A percentile compares a stretch with the other conserved stretches of the same genome.
These are phyloP conservation scores for Abrostola triplasia DNA, from an alignment of 2,888 invertebrate species.

Conservation along the genomic window DNA sequence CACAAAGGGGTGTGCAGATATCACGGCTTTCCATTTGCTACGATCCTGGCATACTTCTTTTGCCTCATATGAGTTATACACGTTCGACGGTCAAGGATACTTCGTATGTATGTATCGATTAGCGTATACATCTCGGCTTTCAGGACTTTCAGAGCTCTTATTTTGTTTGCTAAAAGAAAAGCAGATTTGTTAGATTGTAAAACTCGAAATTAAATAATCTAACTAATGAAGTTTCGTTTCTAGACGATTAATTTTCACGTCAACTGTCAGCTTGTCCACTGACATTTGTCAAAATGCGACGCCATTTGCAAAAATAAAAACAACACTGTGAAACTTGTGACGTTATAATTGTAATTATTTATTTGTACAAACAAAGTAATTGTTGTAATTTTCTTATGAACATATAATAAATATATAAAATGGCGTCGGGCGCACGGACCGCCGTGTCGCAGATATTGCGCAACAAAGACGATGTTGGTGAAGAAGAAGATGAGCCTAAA, in stretches of 20 bases:
- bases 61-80: too few relatives aligned
- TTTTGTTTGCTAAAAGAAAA: too few relatives aligned
- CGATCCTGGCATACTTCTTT: too few relatives aligned
- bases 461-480: slow-evolving; percentile 88
- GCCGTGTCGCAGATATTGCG: slow-evolving; percentile 93
- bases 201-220: too few relatives aligned
- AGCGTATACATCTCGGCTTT: too few relatives aligned
- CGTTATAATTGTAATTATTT: background rate
- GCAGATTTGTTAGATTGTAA: too few relatives aligned
- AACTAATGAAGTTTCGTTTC: too few relatives aligned
- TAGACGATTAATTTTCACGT: background rate
- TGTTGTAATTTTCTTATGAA: background rate
- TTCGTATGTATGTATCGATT: too few relatives aligned
- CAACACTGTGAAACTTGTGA: slow-evolving; percentile 6
- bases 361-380: background rate
- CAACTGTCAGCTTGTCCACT: slow-evolving; percentile 18
- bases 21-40: too few relatives aligned
- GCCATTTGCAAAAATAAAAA: slow-evolving; percentile 42
- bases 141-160: too few relatives aligned
- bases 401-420: slow-evolving; percentile 43
- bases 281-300: slow-evolving; percentile 15
- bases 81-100: too few relatives aligned
- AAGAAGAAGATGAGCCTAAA: slow-evolving; percentile 92
- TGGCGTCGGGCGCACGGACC: slow-evolving; percentile 79
- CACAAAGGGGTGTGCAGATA: too few relatives aligned